phyloP scores from a whole-genome alignment of 1,140 invertebrate species.

The Onthophagus taurus region DNA sequence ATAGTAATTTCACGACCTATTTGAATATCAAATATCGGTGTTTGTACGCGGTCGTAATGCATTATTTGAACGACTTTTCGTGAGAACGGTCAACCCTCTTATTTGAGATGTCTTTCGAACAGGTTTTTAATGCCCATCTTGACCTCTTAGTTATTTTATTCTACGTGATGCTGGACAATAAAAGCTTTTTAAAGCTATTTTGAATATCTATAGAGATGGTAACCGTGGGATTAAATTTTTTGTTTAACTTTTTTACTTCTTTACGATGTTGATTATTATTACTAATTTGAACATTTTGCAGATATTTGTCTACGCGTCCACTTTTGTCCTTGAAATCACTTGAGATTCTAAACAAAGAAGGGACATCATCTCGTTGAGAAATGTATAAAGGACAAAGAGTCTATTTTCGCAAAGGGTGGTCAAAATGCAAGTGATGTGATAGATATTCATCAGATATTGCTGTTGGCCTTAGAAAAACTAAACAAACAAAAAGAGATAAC shows the following conservation, averaged over 20 bases:
- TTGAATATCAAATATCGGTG: constrained; percentile 23
- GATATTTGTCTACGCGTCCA: background rate
- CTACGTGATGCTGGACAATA: constrained; percentile 1
- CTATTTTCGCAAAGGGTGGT: too few species aligned
- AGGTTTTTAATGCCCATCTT: constrained; percentile 20
- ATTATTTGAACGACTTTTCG: constrained; percentile 8
- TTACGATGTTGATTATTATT: background rate
- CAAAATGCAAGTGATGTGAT: too few species aligned
- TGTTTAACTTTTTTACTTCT: constrained; percentile 2
- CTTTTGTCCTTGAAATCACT: background rate
- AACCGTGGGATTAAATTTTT: constrained; percentile 19
- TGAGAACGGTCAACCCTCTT: constrained; percentile 18
- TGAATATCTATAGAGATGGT: too few species aligned
- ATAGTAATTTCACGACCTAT: constrained; percentile 15
- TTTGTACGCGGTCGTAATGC: constrained; percentile 8
- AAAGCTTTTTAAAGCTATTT: too few species aligned
- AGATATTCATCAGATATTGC: too few species aligned
- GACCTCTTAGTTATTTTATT: background rate
- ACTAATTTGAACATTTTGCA: background rate
- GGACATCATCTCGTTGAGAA: too few species aligned
- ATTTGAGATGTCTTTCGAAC: constrained; percentile 12
- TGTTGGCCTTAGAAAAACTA: too few species aligned
- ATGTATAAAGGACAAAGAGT: too few species aligned
- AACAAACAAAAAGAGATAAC: too few species aligned
- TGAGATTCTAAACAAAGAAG: background rate